phyloP scores from a whole-genome alignment of 1,140 invertebrate genomes.

The Tetranychus cinnabarinus region DNA sequence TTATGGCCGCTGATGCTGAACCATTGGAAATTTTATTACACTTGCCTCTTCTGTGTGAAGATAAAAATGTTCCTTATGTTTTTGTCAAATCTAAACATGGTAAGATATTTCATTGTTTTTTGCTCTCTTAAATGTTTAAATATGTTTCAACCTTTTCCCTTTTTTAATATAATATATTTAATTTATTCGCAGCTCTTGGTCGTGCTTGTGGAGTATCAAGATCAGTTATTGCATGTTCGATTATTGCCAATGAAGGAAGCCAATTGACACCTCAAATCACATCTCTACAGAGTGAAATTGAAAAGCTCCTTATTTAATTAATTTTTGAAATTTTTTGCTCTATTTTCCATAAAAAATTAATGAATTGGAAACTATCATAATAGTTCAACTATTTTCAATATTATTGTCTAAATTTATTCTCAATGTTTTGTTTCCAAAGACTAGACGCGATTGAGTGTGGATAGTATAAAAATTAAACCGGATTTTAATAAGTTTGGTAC shows the following conservation, averaged over 20 bases:
- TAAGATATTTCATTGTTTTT: slow-evolving; percentile 14
- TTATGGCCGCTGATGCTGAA: slow-evolving; percentile 92
- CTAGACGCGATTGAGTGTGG: too few relatives aligned
- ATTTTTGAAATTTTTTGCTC: neutral
- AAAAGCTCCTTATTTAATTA: slow-evolving; percentile 73
- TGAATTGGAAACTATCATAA: too few relatives aligned
- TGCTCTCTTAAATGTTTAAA: neutral
- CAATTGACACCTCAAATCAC: slow-evolving; percentile 85
- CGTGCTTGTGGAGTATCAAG: slow-evolving; percentile 91
- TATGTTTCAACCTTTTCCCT: slow-evolving; percentile 1
- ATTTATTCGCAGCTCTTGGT: slow-evolving; percentile 44
- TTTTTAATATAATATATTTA: slow-evolving; percentile 3
- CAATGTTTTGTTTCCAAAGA: too few relatives aligned
- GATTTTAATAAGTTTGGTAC: too few relatives aligned
- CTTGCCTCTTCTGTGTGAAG: slow-evolving; percentile 89
- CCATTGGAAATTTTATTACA: slow-evolving; percentile 93
- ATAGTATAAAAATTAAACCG: too few relatives aligned
- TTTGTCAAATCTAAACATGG: slow-evolving; percentile 89
- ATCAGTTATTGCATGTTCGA: slow-evolving; percentile 86
- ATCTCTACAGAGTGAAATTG: slow-evolving; percentile 74
- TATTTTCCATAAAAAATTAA: neutral
- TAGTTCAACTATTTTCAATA: too few relatives aligned
- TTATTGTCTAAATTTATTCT: too few relatives aligned
- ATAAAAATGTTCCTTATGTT: slow-evolving; percentile 99
- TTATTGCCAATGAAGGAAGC: slow-evolving; percentile 86